Conservation (phyloP, 2,888 invertebrate genomes). For the Acleris literana region DNA sequence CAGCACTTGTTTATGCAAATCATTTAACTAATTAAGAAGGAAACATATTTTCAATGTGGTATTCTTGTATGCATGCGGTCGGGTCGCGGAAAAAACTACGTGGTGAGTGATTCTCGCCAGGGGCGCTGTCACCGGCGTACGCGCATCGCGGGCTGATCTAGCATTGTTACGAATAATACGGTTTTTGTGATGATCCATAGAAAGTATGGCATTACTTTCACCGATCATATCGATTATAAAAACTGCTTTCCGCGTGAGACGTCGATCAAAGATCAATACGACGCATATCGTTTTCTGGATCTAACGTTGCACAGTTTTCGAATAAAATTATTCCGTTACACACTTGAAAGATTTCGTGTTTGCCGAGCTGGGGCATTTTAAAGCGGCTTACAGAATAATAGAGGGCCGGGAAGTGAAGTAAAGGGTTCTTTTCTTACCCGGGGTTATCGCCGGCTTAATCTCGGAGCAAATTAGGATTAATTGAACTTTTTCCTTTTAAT, state of each 20-base stretch:
- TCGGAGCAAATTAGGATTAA: constrained; percentile 82
- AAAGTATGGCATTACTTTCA: constrained; percentile 42
- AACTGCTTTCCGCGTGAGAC: constrained; percentile 41
- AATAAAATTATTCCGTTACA: constrained; percentile 74
- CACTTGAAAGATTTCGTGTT: constrained; percentile 74
- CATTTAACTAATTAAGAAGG: constrained; percentile 74
- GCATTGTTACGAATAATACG: constrained; percentile 40
- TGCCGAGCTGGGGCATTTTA: constrained; percentile 74
- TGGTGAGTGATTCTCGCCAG: constrained; percentile 50
- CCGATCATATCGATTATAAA: constrained; percentile 40
- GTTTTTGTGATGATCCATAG: constrained; percentile 39
- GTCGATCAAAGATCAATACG: constrained; percentile 41
- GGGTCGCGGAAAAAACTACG: constrained; percentile 56
- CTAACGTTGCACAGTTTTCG: constrained; percentile 61
- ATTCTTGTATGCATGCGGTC: constrained; percentile 71
- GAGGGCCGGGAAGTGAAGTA: constrained; percentile 70
- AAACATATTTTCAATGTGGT: constrained; percentile 72
- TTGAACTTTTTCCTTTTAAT: constrained; percentile 78
- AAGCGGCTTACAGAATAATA: constrained; percentile 77
- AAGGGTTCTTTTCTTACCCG: constrained; percentile 77
- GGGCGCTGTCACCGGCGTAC: constrained; percentile 64
- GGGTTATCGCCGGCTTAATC: constrained; percentile 78
- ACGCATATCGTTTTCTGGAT: constrained; percentile 48
- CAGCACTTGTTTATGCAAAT: constrained; percentile 77
- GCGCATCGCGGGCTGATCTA: constrained; percentile 62